These are phyloP conservation scores for Danio kyathit DNA, from an alignment of 2,797 vertebrate species.

Conservation along the genomic window DNA sequence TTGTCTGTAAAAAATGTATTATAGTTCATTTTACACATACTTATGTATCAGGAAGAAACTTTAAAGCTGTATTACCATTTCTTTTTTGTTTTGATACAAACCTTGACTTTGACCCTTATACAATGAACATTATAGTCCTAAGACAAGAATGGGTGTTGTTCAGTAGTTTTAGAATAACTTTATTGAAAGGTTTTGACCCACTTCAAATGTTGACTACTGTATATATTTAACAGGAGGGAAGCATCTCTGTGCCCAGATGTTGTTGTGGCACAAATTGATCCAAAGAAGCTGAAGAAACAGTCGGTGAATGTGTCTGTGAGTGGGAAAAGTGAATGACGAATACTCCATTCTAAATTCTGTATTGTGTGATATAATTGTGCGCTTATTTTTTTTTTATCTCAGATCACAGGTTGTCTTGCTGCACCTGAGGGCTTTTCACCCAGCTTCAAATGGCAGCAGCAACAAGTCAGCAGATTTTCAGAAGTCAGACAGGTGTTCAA, in stretches of 20 bases:
- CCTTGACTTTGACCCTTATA: no score
- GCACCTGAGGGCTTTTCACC: slow-evolving; percentile 92
- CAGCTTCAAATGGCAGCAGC: slow-evolving; percentile 91
- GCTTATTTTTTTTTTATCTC: neutral
- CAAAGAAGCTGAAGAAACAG: slow-evolving; percentile 92
- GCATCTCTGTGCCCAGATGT: slow-evolving; percentile 94
- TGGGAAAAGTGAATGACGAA: slow-evolving; percentile 45
- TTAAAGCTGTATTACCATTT: no score
- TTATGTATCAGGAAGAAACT: no score
- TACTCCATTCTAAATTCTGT: neutral
- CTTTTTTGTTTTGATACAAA: no score
- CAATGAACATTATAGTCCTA: no score
- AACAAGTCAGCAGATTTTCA: slow-evolving; percentile 92
- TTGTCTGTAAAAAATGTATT: no score
- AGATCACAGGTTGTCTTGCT: slow-evolving; percentile 91
- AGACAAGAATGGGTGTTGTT: no score
- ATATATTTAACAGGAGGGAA: slow-evolving; percentile 83
- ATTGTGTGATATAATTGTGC: neutral
- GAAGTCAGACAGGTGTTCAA: slow-evolving; percentile 87
- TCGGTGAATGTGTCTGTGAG: slow-evolving; percentile 91
- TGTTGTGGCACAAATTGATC: slow-evolving; percentile 95
- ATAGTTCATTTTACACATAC: no score
- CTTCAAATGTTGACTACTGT: neutral
- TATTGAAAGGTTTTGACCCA: no score
- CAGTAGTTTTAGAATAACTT: no score